Percentiles rank a stretch among this genome's conserved stretches.
phyloP scores from a whole-genome alignment of 2,797 vertebrate species.

The Morus bassanus region DNA sequence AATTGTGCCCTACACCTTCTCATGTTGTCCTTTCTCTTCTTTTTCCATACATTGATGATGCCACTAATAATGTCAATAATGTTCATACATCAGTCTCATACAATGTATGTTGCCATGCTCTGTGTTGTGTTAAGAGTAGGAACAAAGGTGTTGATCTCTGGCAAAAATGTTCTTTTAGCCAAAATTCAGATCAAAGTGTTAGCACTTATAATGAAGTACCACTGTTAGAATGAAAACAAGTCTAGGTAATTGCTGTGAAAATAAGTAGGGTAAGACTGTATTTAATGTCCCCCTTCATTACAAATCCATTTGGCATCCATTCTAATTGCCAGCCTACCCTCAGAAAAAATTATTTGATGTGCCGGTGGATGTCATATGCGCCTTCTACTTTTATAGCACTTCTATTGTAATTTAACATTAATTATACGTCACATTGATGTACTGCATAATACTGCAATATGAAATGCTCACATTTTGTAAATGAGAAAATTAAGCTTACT shows the following conservation, averaged over 20 bases:
- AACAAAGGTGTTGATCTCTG: background rate
- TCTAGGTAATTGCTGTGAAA: constrained; percentile 19
- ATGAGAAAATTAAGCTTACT: constrained; percentile 47
- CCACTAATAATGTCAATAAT: background rate
- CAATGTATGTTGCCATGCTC: background rate
- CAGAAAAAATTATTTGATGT: background rate
- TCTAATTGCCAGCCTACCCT: constrained; percentile 18
- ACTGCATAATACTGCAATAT: background rate
- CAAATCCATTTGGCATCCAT: constrained; percentile 39
- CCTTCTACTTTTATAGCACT: background rate
- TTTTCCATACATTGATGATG: background rate
- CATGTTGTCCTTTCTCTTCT: background rate
- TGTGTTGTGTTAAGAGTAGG: background rate
- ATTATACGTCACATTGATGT: constrained; percentile 53
- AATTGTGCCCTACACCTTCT: background rate
- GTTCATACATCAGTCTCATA: background rate
- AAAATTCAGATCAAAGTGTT: constrained; percentile 22
- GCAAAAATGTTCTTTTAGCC: background rate
- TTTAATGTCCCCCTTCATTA: constrained; percentile 43
- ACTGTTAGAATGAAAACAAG: background rate
- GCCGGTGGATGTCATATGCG: background rate
- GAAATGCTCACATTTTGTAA: constrained; percentile 33
- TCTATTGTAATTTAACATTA: constrained; percentile 53
- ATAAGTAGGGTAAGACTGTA: background rate
- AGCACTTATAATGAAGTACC: background rate